Conservation (phyloP, 1,140 invertebrate species). For the Trichonephila clavipes region DNA sequence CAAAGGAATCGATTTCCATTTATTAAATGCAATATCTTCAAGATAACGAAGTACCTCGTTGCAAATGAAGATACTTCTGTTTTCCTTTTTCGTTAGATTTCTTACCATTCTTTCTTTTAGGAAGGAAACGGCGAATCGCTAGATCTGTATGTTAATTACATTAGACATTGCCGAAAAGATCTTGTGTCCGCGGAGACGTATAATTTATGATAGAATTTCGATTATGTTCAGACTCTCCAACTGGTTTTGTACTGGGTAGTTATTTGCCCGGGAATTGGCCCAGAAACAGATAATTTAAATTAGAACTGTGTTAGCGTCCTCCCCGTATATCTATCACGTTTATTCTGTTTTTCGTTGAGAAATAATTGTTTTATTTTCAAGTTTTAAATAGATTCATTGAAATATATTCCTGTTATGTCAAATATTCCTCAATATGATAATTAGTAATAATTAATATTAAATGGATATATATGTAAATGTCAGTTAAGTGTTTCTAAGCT, state of each 20-base stretch:
- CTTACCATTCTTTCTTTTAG: conserved; percentile 40
- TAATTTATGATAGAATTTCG: conserved; percentile 53
- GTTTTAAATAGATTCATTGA: not conserved
- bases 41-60: conserved; percentile 24
- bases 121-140: conserved; percentile 33
- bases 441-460: not conserved
- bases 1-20: conserved; percentile 52
- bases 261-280: not conserved
- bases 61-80: conserved; percentile 43
- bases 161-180: conserved; percentile 42
- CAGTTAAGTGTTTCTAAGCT: too few relatives aligned
- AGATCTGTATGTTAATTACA: conserved; percentile 53
- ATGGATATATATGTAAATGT: not conserved
- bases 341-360: not conserved
- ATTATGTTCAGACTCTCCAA: conserved; percentile 22
- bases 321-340: not conserved
- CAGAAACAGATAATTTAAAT: conserved; percentile 48
- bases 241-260: not conserved
- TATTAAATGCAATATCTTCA: conserved; percentile 44
- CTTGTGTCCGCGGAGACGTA: not conserved
- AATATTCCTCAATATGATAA: not conserved
- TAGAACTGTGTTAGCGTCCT: not conserved
- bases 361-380: not conserved
- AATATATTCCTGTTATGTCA: not conserved
- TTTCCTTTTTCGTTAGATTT: conserved; percentile 33